Evolutionary conservation across 1,140 invertebrate species (phyloP), one percentile per base, ranked within the genome.

Genomic region (Drosophila eugracilis): DNA sequence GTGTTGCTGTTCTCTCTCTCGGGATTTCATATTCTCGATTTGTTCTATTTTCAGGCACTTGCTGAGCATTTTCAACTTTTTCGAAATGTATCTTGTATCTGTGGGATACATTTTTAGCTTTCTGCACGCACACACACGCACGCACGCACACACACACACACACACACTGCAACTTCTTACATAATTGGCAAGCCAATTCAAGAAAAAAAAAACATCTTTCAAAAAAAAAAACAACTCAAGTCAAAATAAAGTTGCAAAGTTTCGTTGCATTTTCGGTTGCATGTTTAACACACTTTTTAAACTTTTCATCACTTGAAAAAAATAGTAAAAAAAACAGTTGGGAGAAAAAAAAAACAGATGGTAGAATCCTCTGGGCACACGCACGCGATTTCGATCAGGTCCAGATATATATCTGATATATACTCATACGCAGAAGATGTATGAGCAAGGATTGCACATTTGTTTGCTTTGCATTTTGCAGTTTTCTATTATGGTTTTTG

Each of bases 41-140:
- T 39, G 65, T 72, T 84, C 80, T 84, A 84, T 84, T 84, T 83
- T 80, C 57, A 69, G 77, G 66, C 58, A 75, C 80, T 81, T 83
- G 48, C 66, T 52, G 41, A 44, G 21, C 22, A 36, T 58, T 53
- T 47, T 39, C 21, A 49, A 54, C 52, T 48, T 76, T 44, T 49
- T 65, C 17, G 50, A 58, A 60, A 73, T 71, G 75, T 75, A 71
- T 84, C 55, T 77, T 63, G 53, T 84, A 72, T 84, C 71, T 67
- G 49, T 32, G 39, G 65, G 36, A 59, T 78, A 75, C 79, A 83
- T 70, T 79, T 80, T 65, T 84, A 86, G 80, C 79, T 71, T 78
- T 60, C 65, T 49, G 42, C 54, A 67, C 73, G 71, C 48, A 73
- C 59, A 75, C 32, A 54, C 48, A 63, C 55, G 53, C 45, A 65